Conservation (phyloP, 1,140 invertebrate species). For the Paraescarpia echinospica region DNA sequence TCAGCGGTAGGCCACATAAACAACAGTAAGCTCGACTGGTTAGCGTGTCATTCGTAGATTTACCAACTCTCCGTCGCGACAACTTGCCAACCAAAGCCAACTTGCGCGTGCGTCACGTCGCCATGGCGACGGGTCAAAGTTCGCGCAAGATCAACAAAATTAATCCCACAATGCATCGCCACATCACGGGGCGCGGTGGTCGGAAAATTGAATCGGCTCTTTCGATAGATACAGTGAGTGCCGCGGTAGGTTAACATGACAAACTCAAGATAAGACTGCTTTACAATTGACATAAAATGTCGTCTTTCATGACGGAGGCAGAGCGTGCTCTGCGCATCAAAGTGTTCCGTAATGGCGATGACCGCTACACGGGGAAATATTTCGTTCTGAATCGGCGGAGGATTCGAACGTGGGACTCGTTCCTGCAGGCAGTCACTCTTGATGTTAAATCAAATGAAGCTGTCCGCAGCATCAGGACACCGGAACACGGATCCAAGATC, state of each 20-base stretch:
- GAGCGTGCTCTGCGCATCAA: constrained; percentile 7
- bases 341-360: constrained; percentile 18
- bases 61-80: not conserved
- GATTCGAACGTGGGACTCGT: constrained; percentile 24
- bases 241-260: not conserved
- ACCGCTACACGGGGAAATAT: constrained; percentile 5
- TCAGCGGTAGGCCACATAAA: not conserved
- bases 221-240: not conserved
- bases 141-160: not conserved
- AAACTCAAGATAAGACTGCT: not conserved
- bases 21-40: not conserved
- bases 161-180: not conserved
- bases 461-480: constrained; percentile 11
- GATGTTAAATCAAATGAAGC: constrained; percentile 9
- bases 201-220: not conserved
- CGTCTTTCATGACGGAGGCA: not conserved
- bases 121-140: not conserved
- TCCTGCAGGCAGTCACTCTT: constrained; percentile 18
- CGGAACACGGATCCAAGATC: not conserved
- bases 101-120: not conserved
- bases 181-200: not conserved
- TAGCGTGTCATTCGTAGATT: not conserved
- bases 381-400: constrained; percentile 18
- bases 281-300: not conserved
- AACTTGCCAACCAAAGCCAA: not conserved